These are phyloP conservation scores for Steatocranus sp. DNA, from an alignment of 2,797 vertebrate species.

Conservation along the genomic window DNA sequence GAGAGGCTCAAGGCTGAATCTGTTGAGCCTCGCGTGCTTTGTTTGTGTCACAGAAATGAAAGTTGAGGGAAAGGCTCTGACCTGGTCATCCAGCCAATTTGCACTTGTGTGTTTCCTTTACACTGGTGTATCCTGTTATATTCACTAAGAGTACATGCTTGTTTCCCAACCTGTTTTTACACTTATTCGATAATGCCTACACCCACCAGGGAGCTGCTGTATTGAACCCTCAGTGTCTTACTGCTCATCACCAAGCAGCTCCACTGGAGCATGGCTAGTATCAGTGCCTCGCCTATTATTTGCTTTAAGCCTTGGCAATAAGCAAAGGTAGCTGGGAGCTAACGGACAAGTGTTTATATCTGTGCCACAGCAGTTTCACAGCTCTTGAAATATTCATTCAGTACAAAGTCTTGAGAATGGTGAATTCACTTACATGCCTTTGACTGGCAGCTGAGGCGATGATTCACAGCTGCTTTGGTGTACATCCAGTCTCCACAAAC, in stretches of 20 bases:
- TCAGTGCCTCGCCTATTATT: conserved; percentile 21
- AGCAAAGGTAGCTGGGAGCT: conserved; percentile 15
- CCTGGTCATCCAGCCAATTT: background rate
- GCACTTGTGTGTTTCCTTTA: background rate
- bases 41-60: background rate
- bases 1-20: background rate
- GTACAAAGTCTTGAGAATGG: conserved; percentile 17
- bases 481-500: background rate
- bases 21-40: background rate
- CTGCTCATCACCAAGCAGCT: conserved; percentile 7
- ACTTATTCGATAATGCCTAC: conserved; percentile 5
- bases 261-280: conserved; percentile 14
- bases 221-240: background rate
- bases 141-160: background rate
- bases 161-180: conserved; percentile 1
- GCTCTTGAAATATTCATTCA: conserved; percentile 57
- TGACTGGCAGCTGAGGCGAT: background rate
- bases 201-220: conserved; percentile 27
- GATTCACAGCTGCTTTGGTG: background rate
- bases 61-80: background rate
- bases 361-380: conserved; percentile 12
- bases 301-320: conserved; percentile 17
- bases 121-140: background rate
- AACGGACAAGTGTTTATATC: conserved; percentile 28
- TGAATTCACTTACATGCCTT: conserved; percentile 15